Percentiles rank a stretch among this genome's conserved stretches.
Conservation (phyloP, 2,113 vertebrate species). For the Chloebia gouldiae region DNA sequence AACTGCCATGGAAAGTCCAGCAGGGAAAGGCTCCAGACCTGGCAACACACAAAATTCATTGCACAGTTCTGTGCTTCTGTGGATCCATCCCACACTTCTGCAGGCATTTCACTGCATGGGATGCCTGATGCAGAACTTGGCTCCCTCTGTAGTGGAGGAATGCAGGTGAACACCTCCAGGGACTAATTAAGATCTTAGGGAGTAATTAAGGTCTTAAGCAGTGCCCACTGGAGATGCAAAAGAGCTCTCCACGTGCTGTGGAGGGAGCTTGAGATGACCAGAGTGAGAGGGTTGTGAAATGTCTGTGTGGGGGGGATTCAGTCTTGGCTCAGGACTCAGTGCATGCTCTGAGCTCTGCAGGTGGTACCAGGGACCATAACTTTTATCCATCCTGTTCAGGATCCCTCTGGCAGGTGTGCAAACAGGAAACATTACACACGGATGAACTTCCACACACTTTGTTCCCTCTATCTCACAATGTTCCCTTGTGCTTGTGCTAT, state of each 20-base stretch:
- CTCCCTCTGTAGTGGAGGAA: slow-evolving; percentile 19
- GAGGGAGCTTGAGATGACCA: slow-evolving; percentile 28
- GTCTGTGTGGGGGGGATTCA: background rate
- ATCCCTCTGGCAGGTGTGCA: background rate
- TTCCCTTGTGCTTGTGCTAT: background rate
- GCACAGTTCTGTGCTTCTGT: background rate
- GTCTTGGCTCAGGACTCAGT: background rate
- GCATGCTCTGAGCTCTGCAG: background rate
- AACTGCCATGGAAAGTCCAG: background rate
- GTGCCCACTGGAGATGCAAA: slow-evolving; percentile 41
- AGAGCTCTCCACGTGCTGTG: background rate
- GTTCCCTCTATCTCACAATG: background rate
- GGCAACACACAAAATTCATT: background rate
- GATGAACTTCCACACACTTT: background rate
- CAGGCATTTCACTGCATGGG: background rate
- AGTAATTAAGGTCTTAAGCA: slow-evolving; percentile 49
- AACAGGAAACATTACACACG: rapidly evolving
- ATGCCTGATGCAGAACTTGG: background rate
- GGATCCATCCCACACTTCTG: background rate
- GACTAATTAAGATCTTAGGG: slow-evolving; percentile 47
- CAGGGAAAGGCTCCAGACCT: background rate
- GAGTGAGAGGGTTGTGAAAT: background rate
- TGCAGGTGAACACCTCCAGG: slow-evolving; percentile 51
- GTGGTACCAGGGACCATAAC: background rate
- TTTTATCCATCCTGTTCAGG: background rate